Base-by-base conservation (phyloP, 1,140 invertebrate species). In the Scaptodrosophila lebanonensis region DNA sequence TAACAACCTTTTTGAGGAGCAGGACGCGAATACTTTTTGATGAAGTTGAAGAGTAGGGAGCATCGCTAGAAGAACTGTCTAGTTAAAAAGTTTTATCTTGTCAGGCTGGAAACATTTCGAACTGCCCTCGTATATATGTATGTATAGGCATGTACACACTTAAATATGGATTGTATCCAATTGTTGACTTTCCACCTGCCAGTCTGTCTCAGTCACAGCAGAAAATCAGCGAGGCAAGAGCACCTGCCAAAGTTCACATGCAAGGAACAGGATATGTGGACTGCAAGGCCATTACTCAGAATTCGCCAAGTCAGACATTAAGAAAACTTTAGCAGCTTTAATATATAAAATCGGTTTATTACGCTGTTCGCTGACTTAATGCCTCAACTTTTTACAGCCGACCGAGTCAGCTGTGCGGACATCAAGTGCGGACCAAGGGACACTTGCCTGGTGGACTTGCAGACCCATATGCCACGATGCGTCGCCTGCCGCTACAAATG, bases 391-490 rank as follows among this genome's bases (percentile, higher is more conserved):
- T 70, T 89, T 88, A 3, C 88, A 95, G 94, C 89, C 17, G 82
- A 83, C 66, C 84, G 65, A 51, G 59, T 93, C 11, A 93, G 91
- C 15, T 97, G 95, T 87, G 88, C 89, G 25, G 91, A 90, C 17
- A 91, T 95, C 53, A 89, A 89, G 38, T 97, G 95, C 87, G 90
- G 91, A 42, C 88, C 91, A 32, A 91, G 91, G 1, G 93, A 95
- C 86, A 91, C 90, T 7, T 97, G 95, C 88, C 88, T 96, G 66
- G 89, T 90, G 36, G 93, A 95, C 75, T 89, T 91, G 43, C 87
- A 88, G 32, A 92, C 91, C 3, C 91, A 91, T 7, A 89, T 90
- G 63, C 95, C 95, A 1, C 88, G 93, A 25, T 96, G 95, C 88
- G 93, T 94, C 33, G 91, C 91, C 57, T 95, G 94, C 83, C 91